A percentile compares a stretch with the other conserved stretches of the same genome.
phyloP scores from a whole-genome alignment of 2,797 vertebrate genomes.

The Lophotriccus pileatus region DNA sequence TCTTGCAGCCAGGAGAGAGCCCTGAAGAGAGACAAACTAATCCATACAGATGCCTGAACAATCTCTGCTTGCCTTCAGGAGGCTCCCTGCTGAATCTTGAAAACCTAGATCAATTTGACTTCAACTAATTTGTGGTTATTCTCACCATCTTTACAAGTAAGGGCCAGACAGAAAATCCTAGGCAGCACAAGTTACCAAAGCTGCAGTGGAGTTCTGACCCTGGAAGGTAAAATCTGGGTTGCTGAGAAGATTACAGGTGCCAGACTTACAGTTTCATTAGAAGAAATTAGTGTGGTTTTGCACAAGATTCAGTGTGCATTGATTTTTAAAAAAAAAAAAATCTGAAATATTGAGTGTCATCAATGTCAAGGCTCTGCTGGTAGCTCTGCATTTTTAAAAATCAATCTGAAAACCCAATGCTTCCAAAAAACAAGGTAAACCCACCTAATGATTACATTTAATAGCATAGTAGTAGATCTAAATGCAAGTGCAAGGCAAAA shows the following conservation, averaged over 20 bases:
- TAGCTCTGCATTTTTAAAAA: not conserved
- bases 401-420: not conserved
- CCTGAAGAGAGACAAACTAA: slow-evolving; percentile 14
- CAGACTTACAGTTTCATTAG: not conserved
- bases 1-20: not conserved
- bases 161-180: not conserved
- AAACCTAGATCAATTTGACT: slow-evolving; percentile 53
- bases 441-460: not conserved
- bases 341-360: not conserved
- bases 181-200: rapidly evolving
- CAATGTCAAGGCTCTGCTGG: not conserved
- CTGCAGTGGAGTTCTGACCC: not conserved
- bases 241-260: not conserved
- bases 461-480: not conserved
- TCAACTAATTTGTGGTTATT: slow-evolving; percentile 61
- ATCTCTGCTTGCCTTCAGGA: slow-evolving; percentile 13
- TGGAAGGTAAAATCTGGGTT: not conserved
- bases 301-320: not conserved
- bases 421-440: not conserved
- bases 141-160: not conserved
- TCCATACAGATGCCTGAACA: slow-evolving; percentile 12
- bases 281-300: not conserved
- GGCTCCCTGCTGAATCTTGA: slow-evolving; percentile 20
- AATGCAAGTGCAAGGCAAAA: not conserved
- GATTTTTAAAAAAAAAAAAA: not conserved